Evolutionary conservation across 2,888 invertebrate species (phyloP), one percentile per base, ranked within the genome.

Genomic region (Odontocerum albicorne): DNA sequence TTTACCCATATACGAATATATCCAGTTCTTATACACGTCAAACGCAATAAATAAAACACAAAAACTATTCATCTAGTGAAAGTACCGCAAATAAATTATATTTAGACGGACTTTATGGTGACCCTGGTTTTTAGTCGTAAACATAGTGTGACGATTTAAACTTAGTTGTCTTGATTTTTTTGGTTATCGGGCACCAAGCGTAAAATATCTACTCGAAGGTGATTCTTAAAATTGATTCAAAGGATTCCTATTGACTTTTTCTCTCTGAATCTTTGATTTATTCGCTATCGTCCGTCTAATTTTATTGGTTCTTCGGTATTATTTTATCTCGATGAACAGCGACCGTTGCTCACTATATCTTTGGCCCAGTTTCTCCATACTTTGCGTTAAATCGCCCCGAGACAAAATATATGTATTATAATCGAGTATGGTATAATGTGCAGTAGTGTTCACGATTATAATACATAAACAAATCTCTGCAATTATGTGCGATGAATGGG

Each of bases 331-430:
- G 51, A 36, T 39, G 43, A 43, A 35, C 22, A n/a, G 19, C 33
- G 51, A 21, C 20, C 21, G 51, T 27, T 22, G 12, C 19, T 51
- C 52, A 45, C 38, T 32, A 13, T 33, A 22, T 12, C 38, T 35
- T 43, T 55, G 58, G 47, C 58, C 58, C 55, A 58, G 55, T 51
- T 58, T 52, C 31, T 35, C 35, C 6, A 44, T 35, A 42, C 54
- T 58, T 58, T 42, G 58, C 54, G 58, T 54, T 49, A 55, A 59
- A 59, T 55, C 52, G 59, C 59, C 59, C 27, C 49, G 35, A 55
- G 59, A 45, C 55, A 59, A 55, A 49, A 58, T 56, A 40, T 33
- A 27, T 4, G 27, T 27, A 44, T 46, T 53, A 59, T 51, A 47
- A 55, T 59, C 54, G 44, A 45, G 52, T 47, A 39, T 57, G 49